Percentiles rank a stretch among this genome's conserved stretches.
phyloP scores from a whole-genome alignment of 2,797 vertebrate species.

The Macropodus opercularis region DNA sequence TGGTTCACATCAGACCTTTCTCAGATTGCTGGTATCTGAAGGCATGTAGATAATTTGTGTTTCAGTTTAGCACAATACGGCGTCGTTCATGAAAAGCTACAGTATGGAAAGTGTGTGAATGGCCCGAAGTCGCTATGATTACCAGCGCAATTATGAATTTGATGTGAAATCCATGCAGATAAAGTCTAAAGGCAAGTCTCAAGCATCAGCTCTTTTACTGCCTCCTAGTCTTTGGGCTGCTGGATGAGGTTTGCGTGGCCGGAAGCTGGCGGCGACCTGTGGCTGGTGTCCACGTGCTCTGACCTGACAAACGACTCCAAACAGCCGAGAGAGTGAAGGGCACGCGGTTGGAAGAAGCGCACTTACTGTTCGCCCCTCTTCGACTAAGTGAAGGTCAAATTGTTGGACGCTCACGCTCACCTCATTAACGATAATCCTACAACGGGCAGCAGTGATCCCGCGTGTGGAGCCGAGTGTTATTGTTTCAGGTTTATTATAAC shows the following conservation, averaged over 20 bases:
- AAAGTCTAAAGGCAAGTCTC: no score
- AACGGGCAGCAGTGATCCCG: neutral
- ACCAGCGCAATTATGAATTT: conserved; percentile 57
- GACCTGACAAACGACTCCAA: no score
- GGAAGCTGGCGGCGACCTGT: conserved; percentile 9
- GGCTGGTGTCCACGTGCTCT: conserved; percentile 40
- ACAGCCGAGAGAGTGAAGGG: neutral
- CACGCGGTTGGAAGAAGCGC: conserved; percentile 6
- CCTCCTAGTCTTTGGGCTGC: no score
- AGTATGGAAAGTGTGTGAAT: no score
- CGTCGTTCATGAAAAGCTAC: conserved; percentile 58
- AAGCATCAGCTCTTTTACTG: no score
- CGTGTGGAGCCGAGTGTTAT: neutral
- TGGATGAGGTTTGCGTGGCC: conserved; percentile 20
- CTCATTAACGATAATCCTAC: neutral
- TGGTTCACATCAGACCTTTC: conserved; percentile 19
- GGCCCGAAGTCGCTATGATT: conserved; percentile 66
- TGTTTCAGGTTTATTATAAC: neutral
- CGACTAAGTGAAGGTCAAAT: neutral
- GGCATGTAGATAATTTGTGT: conserved; percentile 48
- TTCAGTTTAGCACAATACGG: conserved; percentile 33
- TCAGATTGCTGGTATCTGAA: conserved; percentile 37
- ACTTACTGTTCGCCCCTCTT: conserved; percentile 2
- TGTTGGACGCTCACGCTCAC: neutral
- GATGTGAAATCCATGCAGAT: conserved; percentile 48